Evolutionary conservation across 1,140 invertebrate genomes (phyloP), one percentile per base, ranked within the genome.

Genomic region (Sycophila sp.): DNA sequence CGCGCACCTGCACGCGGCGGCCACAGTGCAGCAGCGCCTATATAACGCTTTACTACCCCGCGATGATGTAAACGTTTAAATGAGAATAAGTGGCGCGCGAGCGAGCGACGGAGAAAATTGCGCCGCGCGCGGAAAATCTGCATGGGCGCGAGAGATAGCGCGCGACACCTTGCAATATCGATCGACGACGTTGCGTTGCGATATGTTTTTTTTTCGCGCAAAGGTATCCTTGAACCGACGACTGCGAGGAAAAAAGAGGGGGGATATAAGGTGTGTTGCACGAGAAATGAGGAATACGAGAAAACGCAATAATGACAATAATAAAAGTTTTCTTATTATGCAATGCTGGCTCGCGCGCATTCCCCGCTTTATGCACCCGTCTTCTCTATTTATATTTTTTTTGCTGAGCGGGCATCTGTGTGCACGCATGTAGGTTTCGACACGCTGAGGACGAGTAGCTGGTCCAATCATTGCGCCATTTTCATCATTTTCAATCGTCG

Each of bases 51-150:
- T 82, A 84, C 81, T 81, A 73, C 79, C 75, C 75, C 77, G n/a
- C n/a, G 82, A 83, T 84, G 81, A 85, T 84, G 82, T 82, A 83
- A 85, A 85, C 82, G 78, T 71, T 78, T 80, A 81, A 83, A 83
- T 82, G 80, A 81, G 78, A 80, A 80, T 81, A 80, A 81, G 76
- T 77, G 78, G 76, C 66, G 68, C 73, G 55, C 36, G 65, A 59
- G 40, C 15, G 64, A 75, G n/a, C n/a, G 51, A 70, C 59, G 36
- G 56, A 70, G 67, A 72, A 17, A 73, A 53, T 38, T 30, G 60
- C 71, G 70, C n/a, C n/a, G n/a, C 73, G 68, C 73, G 73, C 13
- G 36, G 62, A 51, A 64, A 64, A 64, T 51, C 62, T 51, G 32
- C 64, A 67, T 45, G 22, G 32, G 47, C n/a, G 40, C 28, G 24